These are phyloP conservation scores for Chloroclysta siterata DNA, from an alignment of 2,888 invertebrate species.

Conservation along the genomic window DNA sequence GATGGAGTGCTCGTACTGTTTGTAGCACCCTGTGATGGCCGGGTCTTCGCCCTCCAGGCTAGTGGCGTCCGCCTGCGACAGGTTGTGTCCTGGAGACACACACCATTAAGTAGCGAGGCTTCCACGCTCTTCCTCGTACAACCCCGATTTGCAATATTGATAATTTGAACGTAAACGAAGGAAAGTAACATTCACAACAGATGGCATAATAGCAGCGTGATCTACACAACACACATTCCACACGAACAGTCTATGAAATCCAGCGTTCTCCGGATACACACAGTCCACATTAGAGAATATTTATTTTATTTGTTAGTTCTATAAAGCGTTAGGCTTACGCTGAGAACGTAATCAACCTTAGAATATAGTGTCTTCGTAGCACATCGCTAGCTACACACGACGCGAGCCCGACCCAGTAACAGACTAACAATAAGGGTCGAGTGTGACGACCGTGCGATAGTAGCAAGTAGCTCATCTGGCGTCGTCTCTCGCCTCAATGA, in stretches of 20 bases:
- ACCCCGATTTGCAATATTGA: conserved; percentile 54
- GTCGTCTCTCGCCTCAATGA: conserved; percentile 91
- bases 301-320: conserved; percentile 65
- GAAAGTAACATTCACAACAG: conserved; percentile 62
- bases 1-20: conserved; percentile 90
- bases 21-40: conserved; percentile 91
- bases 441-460: conserved; percentile 79
- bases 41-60: conserved; percentile 92
- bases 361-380: conserved; percentile 81
- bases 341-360: conserved; percentile 83
- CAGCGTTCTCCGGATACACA: conserved; percentile 83
- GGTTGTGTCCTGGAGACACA: conserved; percentile 93
- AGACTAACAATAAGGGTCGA: conserved; percentile 74
- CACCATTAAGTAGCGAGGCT: conserved; percentile 80
- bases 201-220: conserved; percentile 74
- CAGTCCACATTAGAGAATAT: conserved; percentile 70
- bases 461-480: conserved; percentile 83
- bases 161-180: conserved; percentile 55
- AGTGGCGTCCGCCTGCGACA: conserved; percentile 95
- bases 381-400: conserved; percentile 83
- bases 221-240: conserved; percentile 83
- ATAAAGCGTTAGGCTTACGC: conserved; percentile 84
- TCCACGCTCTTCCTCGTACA: conserved; percentile 58
- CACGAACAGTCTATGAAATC: conserved; percentile 76
- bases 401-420: conserved; percentile 78